Evolutionary conservation across 2,888 invertebrate species (phyloP), one percentile per base, ranked within the genome.

Genomic region (Plusia festucae): DNA sequence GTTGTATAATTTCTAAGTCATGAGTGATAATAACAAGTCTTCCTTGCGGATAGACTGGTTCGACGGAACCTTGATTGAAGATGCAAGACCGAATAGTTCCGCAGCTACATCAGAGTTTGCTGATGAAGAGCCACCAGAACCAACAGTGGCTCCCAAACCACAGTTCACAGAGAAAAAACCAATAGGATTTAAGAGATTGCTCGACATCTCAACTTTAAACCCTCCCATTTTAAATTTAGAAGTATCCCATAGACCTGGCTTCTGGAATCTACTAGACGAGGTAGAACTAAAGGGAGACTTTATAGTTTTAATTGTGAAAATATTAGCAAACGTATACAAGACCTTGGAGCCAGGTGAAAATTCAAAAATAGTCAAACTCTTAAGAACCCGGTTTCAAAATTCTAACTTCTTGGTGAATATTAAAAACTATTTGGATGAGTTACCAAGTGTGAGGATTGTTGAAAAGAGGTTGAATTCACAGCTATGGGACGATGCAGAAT

Each of bases 11-110:
- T 62, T 71, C 22, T 63, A 53, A 72, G 60, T 55, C 71, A 94
- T 93, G 94, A 79, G 83, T 73, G 88, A 91, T 52, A 70, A 58
- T 51, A 86, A 81, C 67, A 91, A 91, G 79, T 82, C 88, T 51
- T 89, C 91, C 34, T 83, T 94, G 65, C 88, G 94, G 3, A 93
- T 95, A 80, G 95, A 95, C 73, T 95, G 95, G 95, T 95, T 95
- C 67, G 95, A 95, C 79, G 95, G 94, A 7, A 91, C 92, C 24
- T 77, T 93, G n/a, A 88, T 91, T 51, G 91, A 93, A 86, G 89
- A 91, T 70, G 78, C 78, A 22, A 73, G 73, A 58, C 72, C 81
- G 13, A 76, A 70, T 32, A 68, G 78, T n/a, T 79, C 82, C 11
- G 52, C 59, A 16, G 9, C 77, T 60, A 60, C 76, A 20, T 83